Percentiles rank a stretch among this genome's conserved stretches.
Evolutionary conservation across 2,113 vertebrate species (phyloP).

Genomic region (Aplodontia rufa): DNA sequence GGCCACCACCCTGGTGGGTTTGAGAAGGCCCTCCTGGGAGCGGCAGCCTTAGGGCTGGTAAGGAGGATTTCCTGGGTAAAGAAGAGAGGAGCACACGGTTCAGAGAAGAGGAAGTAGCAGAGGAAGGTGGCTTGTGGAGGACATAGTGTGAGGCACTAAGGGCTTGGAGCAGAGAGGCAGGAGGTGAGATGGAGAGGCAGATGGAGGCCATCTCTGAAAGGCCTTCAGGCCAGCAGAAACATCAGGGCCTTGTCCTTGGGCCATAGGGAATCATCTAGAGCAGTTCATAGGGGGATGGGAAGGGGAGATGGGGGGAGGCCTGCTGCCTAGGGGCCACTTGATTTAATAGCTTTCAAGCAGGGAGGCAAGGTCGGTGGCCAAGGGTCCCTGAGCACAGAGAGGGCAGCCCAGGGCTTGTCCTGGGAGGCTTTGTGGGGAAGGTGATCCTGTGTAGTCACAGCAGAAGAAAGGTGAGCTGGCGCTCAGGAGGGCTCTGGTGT

Average conservation of each 20-base stretch:
- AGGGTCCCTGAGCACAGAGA: fast-evolving
- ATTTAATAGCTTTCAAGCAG: neutral
- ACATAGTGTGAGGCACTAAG: no score
- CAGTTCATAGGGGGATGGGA: neutral
- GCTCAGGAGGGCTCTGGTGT: neutral
- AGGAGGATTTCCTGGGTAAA: neutral
- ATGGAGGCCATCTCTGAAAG: neutral
- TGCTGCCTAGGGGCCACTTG: neutral
- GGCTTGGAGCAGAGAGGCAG: neutral
- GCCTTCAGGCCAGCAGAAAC: neutral
- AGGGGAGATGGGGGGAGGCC: neutral
- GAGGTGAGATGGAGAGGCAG: neutral
- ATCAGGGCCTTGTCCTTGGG: neutral
- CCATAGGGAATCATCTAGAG: neutral
- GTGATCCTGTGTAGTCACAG: neutral
- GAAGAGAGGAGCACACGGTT: neutral
- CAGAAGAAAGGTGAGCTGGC: neutral
- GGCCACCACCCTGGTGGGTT: neutral
- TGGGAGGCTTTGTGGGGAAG: neutral
- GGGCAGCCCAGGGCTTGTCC: neutral
- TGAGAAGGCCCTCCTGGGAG: neutral
- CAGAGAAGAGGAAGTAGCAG: neutral
- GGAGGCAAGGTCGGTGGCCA: neutral
- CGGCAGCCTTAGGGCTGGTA: neutral
- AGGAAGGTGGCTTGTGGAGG: neutral